phyloP scores from a whole-genome alignment of 2,888 invertebrate genomes.

The Thalpophila matura region DNA sequence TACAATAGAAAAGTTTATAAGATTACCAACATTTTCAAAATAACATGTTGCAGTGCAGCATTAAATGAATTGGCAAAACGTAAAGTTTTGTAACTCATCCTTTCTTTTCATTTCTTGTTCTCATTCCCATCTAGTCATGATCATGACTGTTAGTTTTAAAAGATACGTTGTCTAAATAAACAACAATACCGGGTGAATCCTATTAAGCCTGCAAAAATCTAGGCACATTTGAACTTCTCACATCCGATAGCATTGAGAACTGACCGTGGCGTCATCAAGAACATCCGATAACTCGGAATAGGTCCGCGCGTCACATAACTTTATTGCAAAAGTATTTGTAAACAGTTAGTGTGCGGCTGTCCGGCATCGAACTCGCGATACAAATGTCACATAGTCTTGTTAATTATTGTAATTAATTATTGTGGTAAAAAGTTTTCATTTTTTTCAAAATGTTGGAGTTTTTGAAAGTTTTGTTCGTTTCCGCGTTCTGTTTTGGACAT shows the following conservation, averaged over 20 bases:
- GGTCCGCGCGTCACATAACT: conserved; percentile 28
- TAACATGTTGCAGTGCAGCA: too few species aligned
- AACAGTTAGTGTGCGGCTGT: conserved; percentile 63
- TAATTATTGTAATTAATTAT: not conserved
- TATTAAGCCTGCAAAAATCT: too few species aligned
- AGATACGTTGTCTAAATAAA: too few species aligned
- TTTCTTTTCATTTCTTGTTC: too few species aligned
- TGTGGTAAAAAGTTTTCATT: not conserved
- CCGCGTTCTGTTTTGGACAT: conserved; percentile 39
- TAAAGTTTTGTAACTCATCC: too few species aligned
- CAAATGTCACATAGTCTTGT: not conserved
- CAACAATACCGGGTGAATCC: too few species aligned
- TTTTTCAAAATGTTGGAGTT: conserved; percentile 44
- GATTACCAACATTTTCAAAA: too few species aligned
- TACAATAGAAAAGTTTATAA: too few species aligned
- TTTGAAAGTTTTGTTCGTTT: conserved; percentile 31
- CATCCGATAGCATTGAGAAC: not conserved
- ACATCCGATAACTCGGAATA: conserved; percentile 54
- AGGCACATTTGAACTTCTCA: not conserved
- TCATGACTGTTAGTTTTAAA: too few species aligned
- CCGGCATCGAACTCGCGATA: conserved; percentile 54
- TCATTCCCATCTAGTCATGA: too few species aligned
- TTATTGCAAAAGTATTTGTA: conserved; percentile 50
- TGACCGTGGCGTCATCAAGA: conserved; percentile 26
- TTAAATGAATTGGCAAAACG: too few species aligned